Evolutionary conservation across 37 sponge, comb jelly and placozoan genomes (phyloP).

Genomic region (Beroe ovata): DNA sequence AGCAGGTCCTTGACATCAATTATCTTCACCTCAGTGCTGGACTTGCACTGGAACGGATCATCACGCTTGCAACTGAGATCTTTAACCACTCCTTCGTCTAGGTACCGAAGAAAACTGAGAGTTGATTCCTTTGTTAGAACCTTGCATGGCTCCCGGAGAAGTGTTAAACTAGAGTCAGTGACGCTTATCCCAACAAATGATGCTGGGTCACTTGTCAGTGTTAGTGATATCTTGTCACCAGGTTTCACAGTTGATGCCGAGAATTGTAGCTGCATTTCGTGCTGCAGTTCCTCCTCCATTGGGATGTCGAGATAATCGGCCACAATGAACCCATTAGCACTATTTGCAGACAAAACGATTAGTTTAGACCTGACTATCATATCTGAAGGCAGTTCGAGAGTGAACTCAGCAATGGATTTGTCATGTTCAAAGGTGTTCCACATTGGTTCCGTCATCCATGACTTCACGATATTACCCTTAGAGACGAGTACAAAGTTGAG

Average conservation of each 20-base stretch:
- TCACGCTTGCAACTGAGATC: conserved; percentile 28
- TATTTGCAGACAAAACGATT: neutral
- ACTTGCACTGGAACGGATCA: conserved; percentile 44
- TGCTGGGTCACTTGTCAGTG: neutral
- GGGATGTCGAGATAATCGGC: conserved; percentile 14
- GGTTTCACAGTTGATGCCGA: neutral
- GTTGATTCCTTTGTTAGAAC: conserved; percentile 56
- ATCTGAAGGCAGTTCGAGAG: neutral
- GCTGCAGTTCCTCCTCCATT: neutral
- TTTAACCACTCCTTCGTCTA: neutral
- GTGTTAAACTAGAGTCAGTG: neutral
- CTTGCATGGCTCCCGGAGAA: conserved; percentile 14
- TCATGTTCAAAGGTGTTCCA: neutral
- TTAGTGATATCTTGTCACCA: conserved; percentile 6
- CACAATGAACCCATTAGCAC: neutral
- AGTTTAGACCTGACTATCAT: neutral
- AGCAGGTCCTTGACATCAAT: conserved; percentile 37
- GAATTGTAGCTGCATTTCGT: neutral
- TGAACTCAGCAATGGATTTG: too few relatives aligned
- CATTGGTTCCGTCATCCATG: neutral
- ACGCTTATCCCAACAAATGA: conserved; percentile 35
- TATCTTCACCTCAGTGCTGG: conserved; percentile 53
- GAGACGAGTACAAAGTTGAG: neutral
- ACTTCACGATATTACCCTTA: conserved; percentile 32
- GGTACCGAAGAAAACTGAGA: neutral